These are phyloP conservation scores for Myanophis thanlyinensis DNA, from an alignment of 2,113 vertebrate genomes.

Conservation along the genomic window DNA sequence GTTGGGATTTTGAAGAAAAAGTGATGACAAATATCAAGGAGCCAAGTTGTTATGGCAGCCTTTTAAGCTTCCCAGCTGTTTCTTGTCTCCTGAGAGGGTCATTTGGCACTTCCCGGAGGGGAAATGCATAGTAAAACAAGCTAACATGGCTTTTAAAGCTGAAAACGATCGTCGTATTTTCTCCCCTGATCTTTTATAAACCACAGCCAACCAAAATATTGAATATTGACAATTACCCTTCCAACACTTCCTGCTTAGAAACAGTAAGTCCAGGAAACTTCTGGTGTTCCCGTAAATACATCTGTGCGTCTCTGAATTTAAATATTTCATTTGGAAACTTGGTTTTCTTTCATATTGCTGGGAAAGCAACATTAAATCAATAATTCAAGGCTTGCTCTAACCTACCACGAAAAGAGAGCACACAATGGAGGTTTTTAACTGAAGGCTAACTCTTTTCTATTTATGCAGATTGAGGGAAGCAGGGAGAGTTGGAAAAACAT, in stretches of 20 bases:
- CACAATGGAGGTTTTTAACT: not conserved
- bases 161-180: not conserved
- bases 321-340: not conserved
- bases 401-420: not conserved
- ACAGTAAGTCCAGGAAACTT: not conserved
- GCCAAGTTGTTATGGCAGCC: not conserved
- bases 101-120: not conserved
- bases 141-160: not conserved
- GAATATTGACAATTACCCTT: not conserved
- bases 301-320: not conserved
- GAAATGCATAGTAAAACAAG: not conserved
- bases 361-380: not conserved
- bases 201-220: not conserved
- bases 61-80: not conserved
- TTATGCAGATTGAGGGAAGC: not conserved
- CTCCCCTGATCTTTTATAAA: not conserved
- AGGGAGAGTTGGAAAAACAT: not conserved
- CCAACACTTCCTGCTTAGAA: not conserved
- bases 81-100: not conserved
- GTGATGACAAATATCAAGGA: not conserved
- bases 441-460: not conserved
- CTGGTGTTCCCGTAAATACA: not conserved
- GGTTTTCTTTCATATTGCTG: not conserved
- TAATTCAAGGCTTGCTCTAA: not conserved
- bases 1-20: not conserved